Conservation (phyloP, 2,797 vertebrate species). For the Falco cherrug region DNA sequence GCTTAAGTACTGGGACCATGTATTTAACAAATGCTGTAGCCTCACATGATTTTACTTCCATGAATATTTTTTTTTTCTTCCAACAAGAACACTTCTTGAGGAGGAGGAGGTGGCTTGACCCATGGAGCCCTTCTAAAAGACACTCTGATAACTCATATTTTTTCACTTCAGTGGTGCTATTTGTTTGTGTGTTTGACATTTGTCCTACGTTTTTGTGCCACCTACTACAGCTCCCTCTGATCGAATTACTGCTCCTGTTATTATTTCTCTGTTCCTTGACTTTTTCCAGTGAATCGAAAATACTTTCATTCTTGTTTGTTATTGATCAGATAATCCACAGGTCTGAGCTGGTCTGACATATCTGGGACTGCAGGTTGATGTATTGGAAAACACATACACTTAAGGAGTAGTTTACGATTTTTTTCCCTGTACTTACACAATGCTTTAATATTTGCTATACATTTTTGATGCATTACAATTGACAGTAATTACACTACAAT, state of each 20-base stretch:
- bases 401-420: not conserved
- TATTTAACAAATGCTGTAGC: conserved; percentile 1
- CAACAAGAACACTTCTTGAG: not conserved
- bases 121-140: not conserved
- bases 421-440: not conserved
- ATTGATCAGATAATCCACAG: conserved; percentile 30
- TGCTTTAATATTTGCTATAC: not conserved
- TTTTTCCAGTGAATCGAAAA: conserved; percentile 14
- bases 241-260: not conserved
- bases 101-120: conserved; percentile 20
- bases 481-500: not conserved
- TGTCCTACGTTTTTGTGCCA: not conserved
- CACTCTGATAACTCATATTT: not conserved
- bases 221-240: not conserved
- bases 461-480: not conserved
- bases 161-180: not conserved
- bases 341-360: not conserved
- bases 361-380: not conserved
- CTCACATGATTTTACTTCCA: not conserved
- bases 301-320: not conserved
- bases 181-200: conserved; percentile 40
- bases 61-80: not conserved
- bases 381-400: not conserved
- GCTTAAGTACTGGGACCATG: not conserved
- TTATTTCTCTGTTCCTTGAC: conserved; percentile 8